These are phyloP conservation scores for Platycheirus albimanus DNA, from an alignment of 2,888 invertebrate species.

Conservation along the genomic window DNA sequence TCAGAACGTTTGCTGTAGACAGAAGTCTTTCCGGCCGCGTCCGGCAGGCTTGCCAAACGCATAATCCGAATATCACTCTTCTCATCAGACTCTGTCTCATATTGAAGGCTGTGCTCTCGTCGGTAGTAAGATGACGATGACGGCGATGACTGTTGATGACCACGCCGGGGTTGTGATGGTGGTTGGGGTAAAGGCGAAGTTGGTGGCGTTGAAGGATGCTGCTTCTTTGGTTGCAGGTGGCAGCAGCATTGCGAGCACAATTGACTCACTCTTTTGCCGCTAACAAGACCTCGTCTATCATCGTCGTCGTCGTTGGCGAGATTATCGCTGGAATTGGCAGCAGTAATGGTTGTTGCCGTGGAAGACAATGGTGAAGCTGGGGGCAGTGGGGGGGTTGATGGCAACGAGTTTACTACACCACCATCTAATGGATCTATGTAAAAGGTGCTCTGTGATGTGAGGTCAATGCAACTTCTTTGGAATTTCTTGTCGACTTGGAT, in stretches of 20 bases:
- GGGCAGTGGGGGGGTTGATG: conserved; percentile 32
- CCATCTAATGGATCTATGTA: conserved; percentile 77
- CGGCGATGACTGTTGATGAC: conserved; percentile 77
- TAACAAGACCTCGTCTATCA: conserved; percentile 76
- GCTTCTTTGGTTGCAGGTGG: conserved; percentile 75
- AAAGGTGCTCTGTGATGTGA: conserved; percentile 80
- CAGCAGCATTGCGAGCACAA: conserved; percentile 81
- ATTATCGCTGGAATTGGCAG: conserved; percentile 76
- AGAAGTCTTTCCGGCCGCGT: conserved; percentile 65
- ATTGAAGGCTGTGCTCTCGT: conserved; percentile 75
- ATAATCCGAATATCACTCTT: conserved; percentile 77
- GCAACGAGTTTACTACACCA: conserved; percentile 26
- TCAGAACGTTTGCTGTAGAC: conserved; percentile 78
- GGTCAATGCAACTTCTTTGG: conserved; percentile 82
- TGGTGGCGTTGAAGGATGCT: conserved; percentile 73
- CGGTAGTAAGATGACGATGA: conserved; percentile 61
- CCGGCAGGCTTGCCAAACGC: conserved; percentile 75
- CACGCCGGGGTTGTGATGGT: no score
- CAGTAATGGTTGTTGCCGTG: conserved; percentile 54
- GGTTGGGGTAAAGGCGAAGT: conserved; percentile 57
- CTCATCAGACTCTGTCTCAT: conserved; percentile 77
- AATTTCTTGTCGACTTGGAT: conserved; percentile 78
- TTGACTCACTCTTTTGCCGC: conserved; percentile 75
- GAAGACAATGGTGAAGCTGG: conserved; percentile 62
- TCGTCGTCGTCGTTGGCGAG: conserved; percentile 75